phyloP scores from a whole-genome alignment of 1,140 invertebrate genomes.

The Pseudomyrmex cubaensis region DNA sequence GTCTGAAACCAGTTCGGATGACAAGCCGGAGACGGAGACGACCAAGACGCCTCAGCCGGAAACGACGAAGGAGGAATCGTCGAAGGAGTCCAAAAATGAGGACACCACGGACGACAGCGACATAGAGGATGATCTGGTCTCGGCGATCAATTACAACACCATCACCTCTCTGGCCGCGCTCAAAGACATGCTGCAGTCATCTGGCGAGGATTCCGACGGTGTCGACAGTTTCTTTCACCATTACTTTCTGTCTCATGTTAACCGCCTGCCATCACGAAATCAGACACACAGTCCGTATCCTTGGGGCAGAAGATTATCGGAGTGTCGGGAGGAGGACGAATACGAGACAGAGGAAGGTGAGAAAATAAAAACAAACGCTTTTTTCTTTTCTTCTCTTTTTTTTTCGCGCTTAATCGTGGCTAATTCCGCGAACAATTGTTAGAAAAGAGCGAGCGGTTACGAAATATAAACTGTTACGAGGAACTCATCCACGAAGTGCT shows the following conservation, averaged over 20 bases:
- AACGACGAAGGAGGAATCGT: conserved; percentile 36
- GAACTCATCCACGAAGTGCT: conserved; percentile 72
- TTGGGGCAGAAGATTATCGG: conserved; percentile 90
- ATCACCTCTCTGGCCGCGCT: conserved; percentile 88
- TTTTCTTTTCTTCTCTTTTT: no score
- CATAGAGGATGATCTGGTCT: conserved; percentile 88
- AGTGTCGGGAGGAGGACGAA: conserved; percentile 93
- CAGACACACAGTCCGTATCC: conserved; percentile 86
- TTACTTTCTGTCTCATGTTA: conserved; percentile 90
- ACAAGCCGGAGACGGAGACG: conserved; percentile 80
- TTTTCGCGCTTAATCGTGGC: neutral
- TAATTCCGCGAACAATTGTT: conserved; percentile 32
- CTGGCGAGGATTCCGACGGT: conserved; percentile 87
- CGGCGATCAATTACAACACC: conserved; percentile 89
- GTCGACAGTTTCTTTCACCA: conserved; percentile 90
- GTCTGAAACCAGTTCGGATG: conserved; percentile 81
- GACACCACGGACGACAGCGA: conserved; percentile 71
- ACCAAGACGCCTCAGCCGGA: conserved; percentile 58
- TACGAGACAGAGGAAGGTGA: conserved; percentile 88
- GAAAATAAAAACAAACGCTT: neutral
- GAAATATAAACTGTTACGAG: conserved; percentile 74
- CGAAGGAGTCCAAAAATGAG: conserved; percentile 67
- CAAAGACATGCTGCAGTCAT: conserved; percentile 88
- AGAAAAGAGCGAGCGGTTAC: conserved; percentile 58
- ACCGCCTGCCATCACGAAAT: conserved; percentile 87